Percentiles rank a stretch among this genome's conserved stretches.
Conservation (phyloP, 2,888 invertebrate species). For the Leptogaster cylindrica region DNA sequence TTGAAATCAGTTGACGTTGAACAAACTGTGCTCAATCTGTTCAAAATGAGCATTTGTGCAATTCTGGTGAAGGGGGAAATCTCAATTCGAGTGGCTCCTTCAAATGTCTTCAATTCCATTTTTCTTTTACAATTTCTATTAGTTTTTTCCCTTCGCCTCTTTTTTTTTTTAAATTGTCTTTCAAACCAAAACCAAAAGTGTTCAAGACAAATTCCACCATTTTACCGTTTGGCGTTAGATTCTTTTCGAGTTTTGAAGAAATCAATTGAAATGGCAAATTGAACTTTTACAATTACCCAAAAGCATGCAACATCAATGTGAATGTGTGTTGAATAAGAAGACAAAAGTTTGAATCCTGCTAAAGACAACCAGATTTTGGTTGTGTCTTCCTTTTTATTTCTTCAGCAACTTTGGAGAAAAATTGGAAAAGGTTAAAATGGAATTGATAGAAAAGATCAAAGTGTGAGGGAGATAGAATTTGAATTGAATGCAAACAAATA, state of each 20-base stretch:
- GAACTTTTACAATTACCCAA: slow-evolving; percentile 39
- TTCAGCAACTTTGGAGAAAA: slow-evolving; percentile 3
- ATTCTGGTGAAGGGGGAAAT: slow-evolving; percentile 6
- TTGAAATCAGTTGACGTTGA: too few relatives aligned
- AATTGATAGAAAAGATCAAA: slow-evolving; percentile 3
- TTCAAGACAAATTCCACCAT: neutral
- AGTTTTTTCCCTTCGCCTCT: too few relatives aligned
- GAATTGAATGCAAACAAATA: slow-evolving; percentile 18
- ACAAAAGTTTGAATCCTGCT: slow-evolving; percentile 20
- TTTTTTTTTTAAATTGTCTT: too few relatives aligned
- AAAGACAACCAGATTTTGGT: slow-evolving; percentile 30
- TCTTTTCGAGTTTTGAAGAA: slow-evolving; percentile 9
- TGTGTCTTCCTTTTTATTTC: neutral
- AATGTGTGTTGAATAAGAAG: neutral
- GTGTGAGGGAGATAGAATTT: too few relatives aligned
- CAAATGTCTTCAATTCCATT: neutral
- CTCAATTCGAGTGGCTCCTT: neutral
- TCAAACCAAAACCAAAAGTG: neutral
- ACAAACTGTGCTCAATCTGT: neutral
- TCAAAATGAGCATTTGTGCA: slow-evolving; percentile 10
- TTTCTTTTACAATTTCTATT: too few relatives aligned
- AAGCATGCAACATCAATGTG: slow-evolving; percentile 18
- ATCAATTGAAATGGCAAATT: slow-evolving; percentile 40
- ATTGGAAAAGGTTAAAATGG: neutral
- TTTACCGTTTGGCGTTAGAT: neutral